Evolutionary conservation across 2,113 vertebrate species (phyloP).

Genomic region (Equus przewalskii): DNA sequence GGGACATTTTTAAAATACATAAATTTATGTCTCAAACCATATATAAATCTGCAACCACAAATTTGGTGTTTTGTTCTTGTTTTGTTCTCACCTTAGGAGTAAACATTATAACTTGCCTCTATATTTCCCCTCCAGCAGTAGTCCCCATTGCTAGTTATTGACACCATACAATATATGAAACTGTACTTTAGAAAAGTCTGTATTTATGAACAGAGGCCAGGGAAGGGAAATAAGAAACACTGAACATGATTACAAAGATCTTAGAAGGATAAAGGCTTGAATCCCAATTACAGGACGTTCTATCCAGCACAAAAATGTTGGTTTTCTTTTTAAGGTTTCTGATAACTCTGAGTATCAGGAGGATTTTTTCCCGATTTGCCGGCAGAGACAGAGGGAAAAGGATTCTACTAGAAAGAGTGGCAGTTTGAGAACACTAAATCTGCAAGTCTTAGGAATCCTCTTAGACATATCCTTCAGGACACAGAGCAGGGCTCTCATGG

Average conservation of each 20-base stretch:
- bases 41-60: background rate
- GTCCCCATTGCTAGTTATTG: background rate
- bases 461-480: slow-evolving; percentile 29
- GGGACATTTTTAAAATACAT: background rate
- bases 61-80: background rate
- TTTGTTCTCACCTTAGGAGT: background rate
- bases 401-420: background rate
- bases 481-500: background rate
- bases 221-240: background rate
- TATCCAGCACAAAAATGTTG: slow-evolving; percentile 4
- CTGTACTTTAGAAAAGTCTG: background rate
- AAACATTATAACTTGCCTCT: background rate
- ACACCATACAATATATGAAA: background rate
- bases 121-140: background rate
- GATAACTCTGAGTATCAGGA: background rate
- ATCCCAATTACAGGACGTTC: background rate
- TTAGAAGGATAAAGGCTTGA: background rate
- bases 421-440: slow-evolving; percentile 51
- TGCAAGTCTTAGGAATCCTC: background rate
- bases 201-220: background rate
- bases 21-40: background rate
- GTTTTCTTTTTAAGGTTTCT: slow-evolving; percentile 61
- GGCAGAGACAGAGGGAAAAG: background rate
- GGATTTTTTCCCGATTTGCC: slow-evolving; percentile 50
- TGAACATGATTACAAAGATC: background rate